Evolutionary conservation across 1,140 invertebrate genomes (phyloP), one percentile per base, ranked within the genome.

Genomic region (Diuraphis noxia): DNA sequence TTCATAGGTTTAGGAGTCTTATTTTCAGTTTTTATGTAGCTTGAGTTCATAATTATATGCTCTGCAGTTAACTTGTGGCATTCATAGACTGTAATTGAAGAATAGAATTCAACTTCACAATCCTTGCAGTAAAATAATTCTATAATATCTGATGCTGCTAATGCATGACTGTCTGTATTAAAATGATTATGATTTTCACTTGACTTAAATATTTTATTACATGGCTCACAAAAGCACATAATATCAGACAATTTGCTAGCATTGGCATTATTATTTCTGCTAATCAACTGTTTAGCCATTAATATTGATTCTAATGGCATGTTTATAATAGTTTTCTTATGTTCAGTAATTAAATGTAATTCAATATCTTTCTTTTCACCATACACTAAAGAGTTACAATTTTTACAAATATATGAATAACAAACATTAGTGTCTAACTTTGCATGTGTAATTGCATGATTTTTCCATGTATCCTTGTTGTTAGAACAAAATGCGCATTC

Each of bases 71-170:
- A 81, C 2, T 91, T 91, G 10, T 91, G 89, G 9, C 34, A n/a
- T 49, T 91, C 43, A 81, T 36, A 49, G 38, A 52, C 34, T 38
- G 21, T n/a, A 19, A 21, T 49, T 82, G 89, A 82, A 49, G 41
- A 82, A 19, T 52, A 81, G 8, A 91, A 91, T 91, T 91, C 89
- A 52, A 91, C n/a, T 91, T 49, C 7, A 91, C 89, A 91, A 82
- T 79, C 46, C 2, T 77, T 43, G 23, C 89, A 91, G 21, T 91
- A 91, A 91, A 91, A 91, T 79, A 91, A 82, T 82, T 91, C 89
- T 49, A 79, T 34, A 79, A 40, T 17, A 46, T 91, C 89, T 81
- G 77, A 91, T 49, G 89, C n/a, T 13, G 81, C 25, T 46, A 34
- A 82, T 49, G 41, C 10, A 91, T 91, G 89, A 19, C 77, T 82